A percentile compares a stretch with the other conserved stretches of the same genome.
phyloP scores from a whole-genome alignment of 2,888 invertebrate species.

The Trypoxylon attenuatum region DNA sequence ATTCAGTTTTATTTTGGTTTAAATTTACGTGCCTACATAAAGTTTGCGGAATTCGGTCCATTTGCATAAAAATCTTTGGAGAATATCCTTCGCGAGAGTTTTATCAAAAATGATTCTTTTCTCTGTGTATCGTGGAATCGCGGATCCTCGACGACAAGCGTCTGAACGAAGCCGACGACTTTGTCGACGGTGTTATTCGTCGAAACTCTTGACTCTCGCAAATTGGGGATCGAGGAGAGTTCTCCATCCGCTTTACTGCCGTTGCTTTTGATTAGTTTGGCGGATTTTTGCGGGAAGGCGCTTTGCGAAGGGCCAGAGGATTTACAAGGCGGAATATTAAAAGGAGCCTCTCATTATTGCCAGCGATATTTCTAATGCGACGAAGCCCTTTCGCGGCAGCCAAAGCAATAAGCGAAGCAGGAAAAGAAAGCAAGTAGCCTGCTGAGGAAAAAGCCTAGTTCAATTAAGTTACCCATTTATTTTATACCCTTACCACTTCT shows the following conservation, averaged over 20 bases:
- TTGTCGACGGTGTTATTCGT: no score
- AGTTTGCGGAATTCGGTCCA: no score
- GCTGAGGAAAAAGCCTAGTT: neutral
- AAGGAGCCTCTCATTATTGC: slow-evolving; percentile 12
- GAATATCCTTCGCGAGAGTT: neutral
- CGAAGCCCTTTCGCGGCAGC: neutral
- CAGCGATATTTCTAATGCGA: neutral
- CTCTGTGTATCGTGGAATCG: neutral
- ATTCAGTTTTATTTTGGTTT: no score
- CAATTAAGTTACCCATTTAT: neutral
- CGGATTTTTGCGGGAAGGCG: neutral
- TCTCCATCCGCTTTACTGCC: no score
- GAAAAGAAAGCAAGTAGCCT: neutral
- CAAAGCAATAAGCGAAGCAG: neutral
- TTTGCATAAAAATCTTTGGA: no score
- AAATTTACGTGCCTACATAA: no score
- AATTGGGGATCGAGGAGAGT: no score
- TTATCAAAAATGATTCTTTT: neutral
- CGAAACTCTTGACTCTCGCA: no score
- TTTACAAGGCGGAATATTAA: slow-evolving; percentile 9
- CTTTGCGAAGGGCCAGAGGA: slow-evolving; percentile 9
- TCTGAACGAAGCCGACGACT: no score
- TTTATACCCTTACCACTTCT: neutral
- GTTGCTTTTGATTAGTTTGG: neutral
- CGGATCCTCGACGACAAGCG: neutral